phyloP scores from a whole-genome alignment of 2,797 vertebrate species.

The Poecile montanus region DNA sequence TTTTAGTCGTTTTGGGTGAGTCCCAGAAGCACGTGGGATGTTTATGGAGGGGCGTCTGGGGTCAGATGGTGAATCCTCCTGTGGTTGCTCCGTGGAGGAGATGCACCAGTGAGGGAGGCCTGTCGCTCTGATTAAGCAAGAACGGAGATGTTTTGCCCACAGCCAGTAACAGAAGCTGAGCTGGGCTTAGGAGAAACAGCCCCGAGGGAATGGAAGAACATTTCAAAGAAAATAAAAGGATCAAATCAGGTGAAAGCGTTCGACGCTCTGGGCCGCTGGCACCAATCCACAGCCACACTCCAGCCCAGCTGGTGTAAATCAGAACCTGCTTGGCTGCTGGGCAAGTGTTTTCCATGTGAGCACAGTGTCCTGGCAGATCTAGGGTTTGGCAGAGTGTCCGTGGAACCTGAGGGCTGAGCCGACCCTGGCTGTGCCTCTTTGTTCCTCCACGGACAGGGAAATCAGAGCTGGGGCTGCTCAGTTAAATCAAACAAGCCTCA shows the following conservation, averaged over 20 bases:
- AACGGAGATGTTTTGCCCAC: background rate
- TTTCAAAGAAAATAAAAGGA: conserved; percentile 57
- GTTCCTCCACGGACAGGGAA: background rate
- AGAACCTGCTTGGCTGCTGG: background rate
- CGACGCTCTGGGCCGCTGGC: background rate
- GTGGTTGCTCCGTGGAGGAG: background rate
- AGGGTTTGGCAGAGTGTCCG: background rate
- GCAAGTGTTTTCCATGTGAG: conserved; percentile 61
- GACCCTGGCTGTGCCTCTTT: background rate
- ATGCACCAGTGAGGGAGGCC: background rate
- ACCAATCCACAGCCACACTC: background rate
- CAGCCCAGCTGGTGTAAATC: conserved; percentile 57
- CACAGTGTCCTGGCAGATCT: conserved; percentile 22
- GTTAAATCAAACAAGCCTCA: background rate
- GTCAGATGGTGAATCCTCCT: background rate
- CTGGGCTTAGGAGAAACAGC: background rate
- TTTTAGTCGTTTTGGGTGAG: conserved; percentile 85
- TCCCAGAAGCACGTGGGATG: background rate
- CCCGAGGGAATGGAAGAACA: background rate
- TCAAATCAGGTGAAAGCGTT: conserved; percentile 43
- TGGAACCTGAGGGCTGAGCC: background rate
- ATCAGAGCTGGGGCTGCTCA: background rate
- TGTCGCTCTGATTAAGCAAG: background rate
- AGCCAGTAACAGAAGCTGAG: conserved; percentile 45
- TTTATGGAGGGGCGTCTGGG: background rate